Evolutionary conservation across 2,797 vertebrate genomes (phyloP).

Genomic region (Poecilia picta): DNA sequence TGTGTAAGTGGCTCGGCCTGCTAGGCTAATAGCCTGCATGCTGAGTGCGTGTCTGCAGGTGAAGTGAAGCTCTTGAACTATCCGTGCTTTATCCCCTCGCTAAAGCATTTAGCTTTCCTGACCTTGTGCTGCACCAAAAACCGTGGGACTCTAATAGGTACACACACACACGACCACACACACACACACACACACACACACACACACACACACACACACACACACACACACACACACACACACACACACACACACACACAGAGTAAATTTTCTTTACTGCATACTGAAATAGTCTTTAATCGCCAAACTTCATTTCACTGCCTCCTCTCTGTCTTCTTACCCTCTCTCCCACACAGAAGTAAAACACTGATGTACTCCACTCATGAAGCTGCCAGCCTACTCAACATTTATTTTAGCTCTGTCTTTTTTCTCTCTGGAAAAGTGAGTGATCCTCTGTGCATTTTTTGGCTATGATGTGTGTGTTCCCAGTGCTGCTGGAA

Average conservation of each 20-base stretch:
- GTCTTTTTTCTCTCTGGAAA: constrained; percentile 36
- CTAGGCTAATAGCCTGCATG: neutral
- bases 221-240: constrained; percentile 20
- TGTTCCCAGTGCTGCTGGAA: constrained; percentile 18
- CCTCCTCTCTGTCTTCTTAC: constrained; percentile 38
- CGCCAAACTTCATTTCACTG: constrained; percentile 49
- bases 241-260: constrained; percentile 18
- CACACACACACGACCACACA: too few relatives aligned
- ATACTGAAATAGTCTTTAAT: constrained; percentile 48
- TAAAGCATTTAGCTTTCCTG: constrained; percentile 38
- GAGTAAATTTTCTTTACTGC: constrained; percentile 1
- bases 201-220: constrained; percentile 17
- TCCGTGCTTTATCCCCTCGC: constrained; percentile 17
- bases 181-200: constrained; percentile 17
- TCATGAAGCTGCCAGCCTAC: constrained; percentile 69
- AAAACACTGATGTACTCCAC: constrained; percentile 60
- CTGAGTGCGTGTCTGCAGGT: constrained; percentile 39
- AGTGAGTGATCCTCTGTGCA: constrained; percentile 33
- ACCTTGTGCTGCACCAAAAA: constrained; percentile 29
- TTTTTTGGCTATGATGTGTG: constrained; percentile 16
- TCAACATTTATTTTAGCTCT: constrained; percentile 71
- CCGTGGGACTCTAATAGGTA: neutral
- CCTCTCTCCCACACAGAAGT: constrained; percentile 64
- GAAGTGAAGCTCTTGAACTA: constrained; percentile 44
- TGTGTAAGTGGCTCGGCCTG: constrained; percentile 15